Evolutionary conservation across 2,797 vertebrate species (phyloP).

Genomic region (Phrynocephalus guinanensis): DNA sequence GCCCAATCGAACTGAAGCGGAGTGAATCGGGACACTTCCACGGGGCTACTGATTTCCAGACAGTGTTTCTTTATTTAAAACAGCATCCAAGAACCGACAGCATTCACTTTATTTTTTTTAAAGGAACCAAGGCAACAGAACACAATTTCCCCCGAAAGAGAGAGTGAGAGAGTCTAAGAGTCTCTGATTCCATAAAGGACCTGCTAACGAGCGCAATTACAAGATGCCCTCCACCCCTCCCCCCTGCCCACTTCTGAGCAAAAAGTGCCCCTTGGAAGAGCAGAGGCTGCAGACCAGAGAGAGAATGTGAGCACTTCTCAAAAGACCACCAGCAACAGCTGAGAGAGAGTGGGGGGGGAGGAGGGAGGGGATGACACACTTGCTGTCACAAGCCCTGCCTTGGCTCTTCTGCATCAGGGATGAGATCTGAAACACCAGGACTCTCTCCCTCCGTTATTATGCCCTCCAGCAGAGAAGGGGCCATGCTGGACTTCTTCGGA

Average conservation of each 20-base stretch:
- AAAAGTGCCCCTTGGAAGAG: not conserved
- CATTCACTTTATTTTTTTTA: slow-evolving; percentile 9
- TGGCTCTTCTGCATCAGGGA: not conserved
- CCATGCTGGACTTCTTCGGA: not conserved
- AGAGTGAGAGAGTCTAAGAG: not conserved
- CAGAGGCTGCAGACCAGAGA: not conserved
- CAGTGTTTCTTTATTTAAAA: slow-evolving; percentile 44
- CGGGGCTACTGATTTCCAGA: not conserved
- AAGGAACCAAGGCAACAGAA: not conserved
- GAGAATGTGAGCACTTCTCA: not conserved
- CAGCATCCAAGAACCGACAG: slow-evolving; percentile 17
- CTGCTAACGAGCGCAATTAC: not conserved
- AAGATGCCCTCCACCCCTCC: too few relatives aligned
- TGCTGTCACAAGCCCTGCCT: not conserved
- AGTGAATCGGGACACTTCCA: not conserved
- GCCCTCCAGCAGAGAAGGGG: not conserved
- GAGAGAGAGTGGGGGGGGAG: not conserved
- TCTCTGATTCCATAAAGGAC: not conserved
- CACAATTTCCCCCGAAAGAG: not conserved
- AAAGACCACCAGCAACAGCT: not conserved
- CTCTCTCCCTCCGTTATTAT: not conserved
- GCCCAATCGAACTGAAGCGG: not conserved
- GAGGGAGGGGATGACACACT: too few relatives aligned
- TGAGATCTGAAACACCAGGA: not conserved
- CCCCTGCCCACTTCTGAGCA: not conserved